Conservation (phyloP, 2,113 vertebrate species). For the Phalacrocorax carbo region DNA sequence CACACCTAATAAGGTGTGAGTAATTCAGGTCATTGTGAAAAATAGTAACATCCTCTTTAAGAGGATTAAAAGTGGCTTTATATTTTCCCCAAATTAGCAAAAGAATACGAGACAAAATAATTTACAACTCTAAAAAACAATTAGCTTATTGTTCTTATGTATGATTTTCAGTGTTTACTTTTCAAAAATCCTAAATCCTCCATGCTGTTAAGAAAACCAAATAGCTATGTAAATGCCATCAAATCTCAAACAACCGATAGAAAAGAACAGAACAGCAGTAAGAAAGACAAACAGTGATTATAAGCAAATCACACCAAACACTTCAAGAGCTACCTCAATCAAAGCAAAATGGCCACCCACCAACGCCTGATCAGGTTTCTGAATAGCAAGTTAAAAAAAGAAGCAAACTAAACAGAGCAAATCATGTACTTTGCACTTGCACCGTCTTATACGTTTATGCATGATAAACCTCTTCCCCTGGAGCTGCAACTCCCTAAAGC, state of each 20-base stretch:
- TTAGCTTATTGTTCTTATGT: neutral
- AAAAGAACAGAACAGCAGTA: neutral
- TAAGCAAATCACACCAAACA: neutral
- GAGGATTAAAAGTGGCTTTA: neutral
- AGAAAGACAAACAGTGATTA: neutral
- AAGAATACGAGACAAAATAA: neutral
- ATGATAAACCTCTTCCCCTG: neutral
- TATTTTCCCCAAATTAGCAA: neutral
- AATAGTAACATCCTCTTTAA: neutral
- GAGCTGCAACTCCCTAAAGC: neutral
- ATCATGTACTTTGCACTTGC: neutral
- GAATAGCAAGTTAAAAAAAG: neutral
- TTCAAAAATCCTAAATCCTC: neutral
- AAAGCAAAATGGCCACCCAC: neutral
- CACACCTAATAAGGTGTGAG: neutral
- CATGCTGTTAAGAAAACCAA: neutral
- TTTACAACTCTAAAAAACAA: constrained; percentile 9
- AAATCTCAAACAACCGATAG: neutral
- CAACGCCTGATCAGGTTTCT: neutral
- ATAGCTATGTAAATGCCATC: neutral
- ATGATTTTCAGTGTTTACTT: neutral
- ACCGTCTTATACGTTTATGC: neutral
- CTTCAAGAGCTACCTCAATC: neutral
- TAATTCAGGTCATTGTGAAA: neutral
- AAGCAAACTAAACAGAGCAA: neutral